A percentile compares a stretch with the other conserved stretches of the same genome.
Evolutionary conservation across 2,888 invertebrate species (phyloP).

Genomic region (Drosophila siamana): DNA sequence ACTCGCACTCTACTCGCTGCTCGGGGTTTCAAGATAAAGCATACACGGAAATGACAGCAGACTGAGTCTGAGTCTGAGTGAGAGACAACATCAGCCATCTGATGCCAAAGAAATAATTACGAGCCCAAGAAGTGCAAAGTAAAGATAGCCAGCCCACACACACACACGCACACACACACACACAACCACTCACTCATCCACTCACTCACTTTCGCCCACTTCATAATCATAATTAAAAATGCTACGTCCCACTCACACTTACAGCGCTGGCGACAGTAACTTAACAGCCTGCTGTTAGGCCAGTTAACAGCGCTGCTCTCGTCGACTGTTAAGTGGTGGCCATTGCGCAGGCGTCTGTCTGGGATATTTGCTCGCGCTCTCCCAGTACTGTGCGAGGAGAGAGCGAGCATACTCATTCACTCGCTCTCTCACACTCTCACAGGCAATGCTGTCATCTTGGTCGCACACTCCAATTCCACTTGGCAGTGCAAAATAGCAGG

Average conservation of each 20-base stretch:
- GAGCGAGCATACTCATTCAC: slow-evolving; percentile 1
- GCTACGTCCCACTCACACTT: slow-evolving; percentile 18
- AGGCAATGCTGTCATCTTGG: slow-evolving; percentile 45
- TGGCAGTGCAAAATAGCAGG: slow-evolving; percentile 44
- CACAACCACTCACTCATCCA: neutral
- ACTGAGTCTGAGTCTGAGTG: neutral
- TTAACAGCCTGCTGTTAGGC: slow-evolving; percentile 23
- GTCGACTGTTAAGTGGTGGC: slow-evolving; percentile 26
- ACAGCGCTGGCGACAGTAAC: slow-evolving; percentile 5
- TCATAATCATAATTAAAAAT: slow-evolving; percentile 70
- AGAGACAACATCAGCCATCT: slow-evolving; percentile 15
- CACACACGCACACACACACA: slow-evolving; percentile 13
- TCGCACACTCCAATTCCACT: slow-evolving; percentile 45
- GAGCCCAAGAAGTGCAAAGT: slow-evolving; percentile 37
- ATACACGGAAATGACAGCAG: slow-evolving; percentile 48
- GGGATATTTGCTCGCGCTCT: slow-evolving; percentile 57
- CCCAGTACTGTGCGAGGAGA: slow-evolving; percentile 10
- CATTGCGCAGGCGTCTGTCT: slow-evolving; percentile 54
- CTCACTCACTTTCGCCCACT: slow-evolving; percentile 44
- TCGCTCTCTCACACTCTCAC: slow-evolving; percentile 16
- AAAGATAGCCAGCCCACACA: slow-evolving; percentile 22
- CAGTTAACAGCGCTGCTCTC: neutral
- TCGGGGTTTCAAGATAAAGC: slow-evolving; percentile 12
- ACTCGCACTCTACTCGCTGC: neutral
- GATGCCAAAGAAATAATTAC: slow-evolving; percentile 31